Evolutionary conservation across 2,888 invertebrate species (phyloP), one percentile per base, ranked within the genome.

Genomic region (Arrhopalites spinosus): DNA sequence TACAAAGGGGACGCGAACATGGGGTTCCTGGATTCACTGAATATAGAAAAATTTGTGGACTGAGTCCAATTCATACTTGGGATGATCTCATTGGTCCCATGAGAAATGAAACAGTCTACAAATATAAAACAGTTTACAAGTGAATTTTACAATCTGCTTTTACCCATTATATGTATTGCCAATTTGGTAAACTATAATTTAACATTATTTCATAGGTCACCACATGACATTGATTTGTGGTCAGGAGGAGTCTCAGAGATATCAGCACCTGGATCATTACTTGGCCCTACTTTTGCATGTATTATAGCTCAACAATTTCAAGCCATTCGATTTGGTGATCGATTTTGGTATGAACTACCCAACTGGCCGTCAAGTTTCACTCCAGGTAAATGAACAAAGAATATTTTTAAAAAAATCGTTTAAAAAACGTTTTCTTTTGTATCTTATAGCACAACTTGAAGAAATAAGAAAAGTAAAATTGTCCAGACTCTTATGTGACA

Each of bases 1-100:
- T 88, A 74, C 87, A 87, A 78, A 79, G 87, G 64, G 87, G 85
- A 11, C 78, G 87, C 45, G 87, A 88, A 80, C 87, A 88, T 82
- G 88, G 87, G 7, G 84, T 88, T 1, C 86, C 85, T 0, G 84
- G 85, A 5, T 87, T 86, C 83, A 86, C 86, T 80, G 83, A 84
- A 0, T 87, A 82, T 81, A 81, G 86, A 47, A 83, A 84, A 71
- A 78, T 83, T 36, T 86, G 86, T 79, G 85, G 84, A 7, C 80
- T 85, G 56, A 81, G 83, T 3, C 82, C 83, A 20, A 83, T 85
- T 74, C 69, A 81, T 3, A 81, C 80, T 2, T 87, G 86, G 84
- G 81, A 84, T 25, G 85, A 86, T 45, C 83, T 86, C 80, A 78
- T 83, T 45, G 83, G 83, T 13, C 81, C 84, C 30, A 84, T 86